Percentiles rank a stretch among this genome's conserved stretches.
These are phyloP conservation scores for Dasysyrphus albostriatus DNA, from an alignment of 2,888 invertebrate genomes.

Conservation along the genomic window DNA sequence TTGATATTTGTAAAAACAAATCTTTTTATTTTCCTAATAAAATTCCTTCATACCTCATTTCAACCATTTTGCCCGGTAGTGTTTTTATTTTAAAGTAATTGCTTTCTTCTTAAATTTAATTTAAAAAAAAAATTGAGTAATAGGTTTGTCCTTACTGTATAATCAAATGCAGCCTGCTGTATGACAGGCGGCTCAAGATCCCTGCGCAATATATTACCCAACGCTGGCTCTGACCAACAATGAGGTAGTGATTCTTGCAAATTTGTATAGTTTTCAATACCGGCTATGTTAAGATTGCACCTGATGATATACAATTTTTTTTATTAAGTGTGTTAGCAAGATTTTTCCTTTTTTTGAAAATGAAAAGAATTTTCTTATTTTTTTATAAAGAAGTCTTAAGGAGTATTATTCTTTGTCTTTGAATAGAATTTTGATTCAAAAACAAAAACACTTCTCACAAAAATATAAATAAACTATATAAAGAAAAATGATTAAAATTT, in stretches of 20 bases:
- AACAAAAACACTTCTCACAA: conserved; percentile 18
- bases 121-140: neutral
- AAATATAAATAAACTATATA: neutral
- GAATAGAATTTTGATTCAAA: conserved; percentile 27
- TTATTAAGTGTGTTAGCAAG: conserved; percentile 19
- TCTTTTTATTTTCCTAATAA: neutral
- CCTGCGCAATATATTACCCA: conserved; percentile 86
- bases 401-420: conserved; percentile 1
- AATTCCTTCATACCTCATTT: conserved; percentile 16
- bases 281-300: conserved; percentile 90
- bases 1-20: neutral
- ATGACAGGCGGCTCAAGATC: conserved; percentile 91
- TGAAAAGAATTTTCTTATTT: neutral
- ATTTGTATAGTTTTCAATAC: conserved; percentile 91
- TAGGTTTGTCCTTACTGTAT: conserved; percentile 84
- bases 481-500: conserved; percentile 45
- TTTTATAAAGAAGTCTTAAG: neutral
- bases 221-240: conserved; percentile 91
- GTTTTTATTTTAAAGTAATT: neutral
- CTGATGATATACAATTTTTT: conserved; percentile 79
- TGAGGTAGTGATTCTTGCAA: conserved; percentile 88
- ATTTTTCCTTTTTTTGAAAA: neutral
- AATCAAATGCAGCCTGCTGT: conserved; percentile 94
- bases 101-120: neutral
- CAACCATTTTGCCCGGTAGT: neutral